A percentile compares a stretch with the other conserved stretches of the same genome.
These are phyloP conservation scores for Campoplex capitator DNA, from an alignment of 2,888 invertebrate genomes.

Conservation along the genomic window DNA sequence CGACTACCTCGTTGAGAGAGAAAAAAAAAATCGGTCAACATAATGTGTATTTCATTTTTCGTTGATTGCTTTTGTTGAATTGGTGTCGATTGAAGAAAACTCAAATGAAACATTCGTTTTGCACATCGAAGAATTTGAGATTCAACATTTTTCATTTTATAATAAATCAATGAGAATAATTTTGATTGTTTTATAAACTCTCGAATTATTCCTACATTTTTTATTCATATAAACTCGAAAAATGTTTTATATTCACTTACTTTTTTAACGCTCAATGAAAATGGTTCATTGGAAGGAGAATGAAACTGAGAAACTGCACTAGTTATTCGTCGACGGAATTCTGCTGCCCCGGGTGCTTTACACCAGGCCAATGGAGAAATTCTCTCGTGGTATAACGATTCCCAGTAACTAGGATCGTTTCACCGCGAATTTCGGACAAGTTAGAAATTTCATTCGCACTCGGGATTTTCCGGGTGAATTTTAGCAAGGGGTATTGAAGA, in stretches of 20 bases:
- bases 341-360: slow-evolving; percentile 18
- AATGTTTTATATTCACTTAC: not conserved
- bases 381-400: slow-evolving; percentile 47
- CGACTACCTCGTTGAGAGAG: not conserved
- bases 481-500: slow-evolving; percentile 37
- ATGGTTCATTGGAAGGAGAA: slow-evolving; percentile 4
- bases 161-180: not conserved
- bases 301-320: slow-evolving; percentile 5
- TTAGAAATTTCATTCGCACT: slow-evolving; percentile 56
- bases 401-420: slow-evolving; percentile 37
- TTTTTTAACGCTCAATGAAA: slow-evolving; percentile 1
- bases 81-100: not conserved
- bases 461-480: slow-evolving; percentile 43
- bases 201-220: too few species aligned
- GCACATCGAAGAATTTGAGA: not conserved
- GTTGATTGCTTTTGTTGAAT: not conserved
- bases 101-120: not conserved
- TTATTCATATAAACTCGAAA: not conserved
- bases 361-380: slow-evolving; percentile 43
- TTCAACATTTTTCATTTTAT: not conserved
- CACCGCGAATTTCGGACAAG: slow-evolving; percentile 54
- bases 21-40: not conserved
- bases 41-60: not conserved
- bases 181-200: not conserved
- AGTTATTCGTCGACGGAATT: slow-evolving; percentile 1